Percentiles rank a stretch among this genome's conserved stretches.
These are phyloP conservation scores for Ephydatia muelleri DNA, from an alignment of 37 sponge, comb jelly and placozoan species.

Conservation along the genomic window DNA sequence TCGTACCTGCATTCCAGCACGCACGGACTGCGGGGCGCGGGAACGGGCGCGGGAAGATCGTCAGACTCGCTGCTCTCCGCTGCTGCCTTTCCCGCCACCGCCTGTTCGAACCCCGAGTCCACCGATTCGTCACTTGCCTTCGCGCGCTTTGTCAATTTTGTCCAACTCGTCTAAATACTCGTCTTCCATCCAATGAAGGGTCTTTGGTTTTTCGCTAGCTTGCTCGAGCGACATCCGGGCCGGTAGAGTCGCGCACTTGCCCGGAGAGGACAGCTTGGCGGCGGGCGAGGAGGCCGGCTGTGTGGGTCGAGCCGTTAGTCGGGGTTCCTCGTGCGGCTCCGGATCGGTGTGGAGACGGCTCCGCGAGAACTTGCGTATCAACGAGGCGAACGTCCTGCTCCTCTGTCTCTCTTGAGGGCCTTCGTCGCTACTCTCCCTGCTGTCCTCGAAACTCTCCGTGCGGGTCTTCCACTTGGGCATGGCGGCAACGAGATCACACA, in stretches of 20 bases:
- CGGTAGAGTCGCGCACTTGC: conserved; percentile 53
- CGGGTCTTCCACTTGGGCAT: conserved; percentile 42
- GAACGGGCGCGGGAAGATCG: not conserved
- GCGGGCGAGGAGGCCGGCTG: not conserved
- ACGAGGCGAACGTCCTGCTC: not conserved
- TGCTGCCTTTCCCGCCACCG: not conserved
- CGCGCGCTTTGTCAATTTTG: conserved; percentile 1
- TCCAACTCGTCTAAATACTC: conserved; percentile 3
- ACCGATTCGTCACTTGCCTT: conserved; percentile 55
- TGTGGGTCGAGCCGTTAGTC: not conserved
- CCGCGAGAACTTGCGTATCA: conserved; percentile 27
- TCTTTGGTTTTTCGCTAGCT: conserved; percentile 20
- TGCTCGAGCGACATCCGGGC: conserved; percentile 21
- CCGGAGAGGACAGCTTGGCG: not conserved
- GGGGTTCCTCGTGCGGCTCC: not conserved
- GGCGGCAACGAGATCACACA: not conserved
- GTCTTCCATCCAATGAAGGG: conserved; percentile 47
- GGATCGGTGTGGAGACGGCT: conserved; percentile 1
- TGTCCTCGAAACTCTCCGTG: not conserved
- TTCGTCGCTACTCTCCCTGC: not conserved
- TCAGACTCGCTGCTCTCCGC: not conserved
- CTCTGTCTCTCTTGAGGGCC: not conserved
- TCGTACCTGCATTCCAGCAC: conserved; percentile 37
- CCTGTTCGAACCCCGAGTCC: conserved; percentile 40
- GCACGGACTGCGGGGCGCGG: not conserved